These are phyloP conservation scores for Tokudaia tokunoshimensis DNA, from an alignment of 2,797 vertebrate species.

Conservation along the genomic window DNA sequence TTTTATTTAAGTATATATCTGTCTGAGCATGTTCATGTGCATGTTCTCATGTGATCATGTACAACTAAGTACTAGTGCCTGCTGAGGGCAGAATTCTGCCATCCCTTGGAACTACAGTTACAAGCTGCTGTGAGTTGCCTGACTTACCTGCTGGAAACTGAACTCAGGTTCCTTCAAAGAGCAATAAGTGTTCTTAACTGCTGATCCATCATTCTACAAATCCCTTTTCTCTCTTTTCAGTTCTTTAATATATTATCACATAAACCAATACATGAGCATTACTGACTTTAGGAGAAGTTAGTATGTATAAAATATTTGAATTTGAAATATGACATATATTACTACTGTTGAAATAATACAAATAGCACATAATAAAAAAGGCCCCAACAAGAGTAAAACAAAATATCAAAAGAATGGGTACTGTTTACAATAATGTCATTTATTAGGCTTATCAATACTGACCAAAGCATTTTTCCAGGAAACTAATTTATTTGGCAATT, in stretches of 20 bases:
- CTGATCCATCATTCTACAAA: background rate
- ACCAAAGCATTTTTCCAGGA: conserved; percentile 51
- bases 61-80: background rate
- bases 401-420: conserved; percentile 61
- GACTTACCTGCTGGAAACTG: background rate
- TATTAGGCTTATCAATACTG: conserved; percentile 33
- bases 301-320: background rate
- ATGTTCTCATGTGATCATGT: background rate
- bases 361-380: conserved; percentile 42
- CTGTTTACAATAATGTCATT: background rate
- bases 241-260: background rate
- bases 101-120: background rate
- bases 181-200: background rate
- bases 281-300: background rate
- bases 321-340: conserved; percentile 26
- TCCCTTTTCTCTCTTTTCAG: background rate
- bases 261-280: background rate
- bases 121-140: background rate
- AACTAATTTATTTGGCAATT: conserved; percentile 69
- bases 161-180: background rate
- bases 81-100: background rate
- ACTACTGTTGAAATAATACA: conserved; percentile 25
- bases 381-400: background rate
- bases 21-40: background rate
- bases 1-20: no score